These are phyloP conservation scores for Enteromius radiatus DNA, from an alignment of 2,797 vertebrate species.

Conservation along the genomic window DNA sequence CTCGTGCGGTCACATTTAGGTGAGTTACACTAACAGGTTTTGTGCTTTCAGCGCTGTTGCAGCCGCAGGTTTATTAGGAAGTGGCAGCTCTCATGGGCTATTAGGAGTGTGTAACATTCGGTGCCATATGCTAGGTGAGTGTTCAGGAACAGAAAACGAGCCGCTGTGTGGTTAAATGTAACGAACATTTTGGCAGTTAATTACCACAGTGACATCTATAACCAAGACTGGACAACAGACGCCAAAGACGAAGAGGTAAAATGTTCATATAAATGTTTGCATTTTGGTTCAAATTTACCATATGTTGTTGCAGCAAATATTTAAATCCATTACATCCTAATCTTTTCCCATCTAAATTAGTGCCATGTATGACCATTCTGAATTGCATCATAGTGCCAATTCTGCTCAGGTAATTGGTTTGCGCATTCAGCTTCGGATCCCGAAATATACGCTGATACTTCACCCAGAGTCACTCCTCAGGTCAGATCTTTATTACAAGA, in stretches of 20 bases:
- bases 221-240: slow-evolving; percentile 69
- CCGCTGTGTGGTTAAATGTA: slow-evolving; percentile 72
- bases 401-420: slow-evolving; percentile 49
- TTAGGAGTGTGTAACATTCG: slow-evolving; percentile 79
- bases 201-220: slow-evolving; percentile 77
- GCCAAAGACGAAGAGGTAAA: slow-evolving; percentile 52
- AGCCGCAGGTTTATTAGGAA: slow-evolving; percentile 61
- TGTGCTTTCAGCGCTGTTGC: slow-evolving; percentile 54
- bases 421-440: slow-evolving; percentile 31
- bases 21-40: slow-evolving; percentile 58
- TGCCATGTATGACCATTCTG: neutral
- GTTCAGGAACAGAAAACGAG: slow-evolving; percentile 76
- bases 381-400: slow-evolving; percentile 30
- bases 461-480: slow-evolving; percentile 33
- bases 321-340: neutral
- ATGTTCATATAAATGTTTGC: neutral
- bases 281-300: slow-evolving; percentile 14
- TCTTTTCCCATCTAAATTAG: neutral
- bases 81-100: slow-evolving; percentile 75
- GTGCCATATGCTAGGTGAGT: slow-evolving; percentile 82
- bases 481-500: slow-evolving; percentile 47
- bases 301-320: slow-evolving; percentile 24
- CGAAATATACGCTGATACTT: slow-evolving; percentile 26
- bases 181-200: slow-evolving; percentile 80
- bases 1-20: slow-evolving; percentile 54